A percentile compares a stretch with the other conserved stretches of the same genome.
Conservation (phyloP, 2,888 invertebrate species). For the Parapristionchus giblindavisi region DNA sequence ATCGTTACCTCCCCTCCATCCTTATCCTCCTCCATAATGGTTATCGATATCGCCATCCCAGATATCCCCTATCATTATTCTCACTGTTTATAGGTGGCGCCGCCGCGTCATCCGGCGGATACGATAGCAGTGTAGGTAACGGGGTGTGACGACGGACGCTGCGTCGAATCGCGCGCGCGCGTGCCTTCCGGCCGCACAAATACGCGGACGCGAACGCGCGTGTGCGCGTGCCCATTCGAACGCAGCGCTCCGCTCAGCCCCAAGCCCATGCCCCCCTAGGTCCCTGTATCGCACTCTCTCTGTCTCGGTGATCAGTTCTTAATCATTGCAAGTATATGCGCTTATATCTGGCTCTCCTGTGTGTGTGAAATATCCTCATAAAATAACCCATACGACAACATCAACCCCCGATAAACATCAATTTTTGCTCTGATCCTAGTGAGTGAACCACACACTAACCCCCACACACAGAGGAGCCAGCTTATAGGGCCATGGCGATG, state of each 20-base stretch:
- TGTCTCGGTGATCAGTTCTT: too few species aligned
- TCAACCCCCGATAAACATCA: not conserved
- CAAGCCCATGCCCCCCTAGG: not conserved
- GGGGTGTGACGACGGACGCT: not conserved
- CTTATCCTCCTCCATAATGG: not conserved
- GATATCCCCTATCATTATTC: too few species aligned
- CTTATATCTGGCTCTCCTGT: too few species aligned
- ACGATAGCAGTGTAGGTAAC: conserved; percentile 10
- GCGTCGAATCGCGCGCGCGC: conserved; percentile 13
- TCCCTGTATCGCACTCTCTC: not conserved
- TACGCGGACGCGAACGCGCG: too few species aligned
- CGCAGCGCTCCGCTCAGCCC: too few species aligned
- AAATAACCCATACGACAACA: not conserved
- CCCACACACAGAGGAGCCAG: conserved; percentile 33
- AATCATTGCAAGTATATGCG: too few species aligned
- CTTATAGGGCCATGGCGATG: not conserved
- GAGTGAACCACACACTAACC: conserved; percentile 9
- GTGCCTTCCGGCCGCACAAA: conserved; percentile 20
- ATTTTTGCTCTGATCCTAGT: conserved; percentile 4
- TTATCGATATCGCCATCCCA: conserved; percentile 21
- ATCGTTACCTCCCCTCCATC: not conserved
- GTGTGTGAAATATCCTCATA: too few species aligned
- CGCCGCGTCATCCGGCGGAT: conserved; percentile 7
- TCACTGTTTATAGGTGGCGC: conserved; percentile 19
- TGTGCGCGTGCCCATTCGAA: too few species aligned